phyloP scores from a whole-genome alignment of 1,140 invertebrate genomes.

The Akabosia matsudoensis region DNA sequence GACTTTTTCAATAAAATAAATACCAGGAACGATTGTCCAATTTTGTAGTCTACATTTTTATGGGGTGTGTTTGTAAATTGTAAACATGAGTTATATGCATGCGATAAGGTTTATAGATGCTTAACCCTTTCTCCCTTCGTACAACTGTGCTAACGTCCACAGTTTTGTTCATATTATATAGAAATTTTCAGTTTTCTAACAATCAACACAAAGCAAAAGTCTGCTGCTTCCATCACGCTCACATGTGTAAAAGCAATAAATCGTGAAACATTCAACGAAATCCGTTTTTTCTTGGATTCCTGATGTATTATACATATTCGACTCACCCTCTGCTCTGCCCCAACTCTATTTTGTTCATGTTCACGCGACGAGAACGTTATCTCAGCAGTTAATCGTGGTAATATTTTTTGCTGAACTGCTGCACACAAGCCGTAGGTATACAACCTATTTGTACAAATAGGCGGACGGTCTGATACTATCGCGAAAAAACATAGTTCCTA shows the following conservation, averaged over 20 bases:
- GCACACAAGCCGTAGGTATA: too few relatives aligned
- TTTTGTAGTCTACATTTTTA: background rate
- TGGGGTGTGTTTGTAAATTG: background rate
- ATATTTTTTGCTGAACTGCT: too few relatives aligned
- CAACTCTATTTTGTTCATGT: too few relatives aligned
- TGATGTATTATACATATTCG: background rate
- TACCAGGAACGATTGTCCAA: background rate
- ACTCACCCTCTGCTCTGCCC: background rate
- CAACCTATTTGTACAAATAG: too few relatives aligned
- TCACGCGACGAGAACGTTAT: too few relatives aligned
- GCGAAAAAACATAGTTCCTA: too few relatives aligned
- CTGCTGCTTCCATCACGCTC: background rate
- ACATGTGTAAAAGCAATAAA: constrained; percentile 23
- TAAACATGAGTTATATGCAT: background rate
- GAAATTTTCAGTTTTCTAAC: too few relatives aligned
- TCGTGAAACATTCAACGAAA: background rate
- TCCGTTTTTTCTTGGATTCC: background rate
- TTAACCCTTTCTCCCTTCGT: background rate
- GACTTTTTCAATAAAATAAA: background rate
- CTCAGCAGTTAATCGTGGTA: too few relatives aligned
- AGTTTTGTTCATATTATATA: too few relatives aligned
- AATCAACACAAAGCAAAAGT: too few relatives aligned
- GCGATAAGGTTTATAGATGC: background rate
- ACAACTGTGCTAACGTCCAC: too few relatives aligned
- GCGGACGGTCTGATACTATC: too few relatives aligned